Percentiles rank a stretch among this genome's conserved stretches.
phyloP scores from a whole-genome alignment of 2,113 vertebrate genomes.

The Megaptera novaeangliae region DNA sequence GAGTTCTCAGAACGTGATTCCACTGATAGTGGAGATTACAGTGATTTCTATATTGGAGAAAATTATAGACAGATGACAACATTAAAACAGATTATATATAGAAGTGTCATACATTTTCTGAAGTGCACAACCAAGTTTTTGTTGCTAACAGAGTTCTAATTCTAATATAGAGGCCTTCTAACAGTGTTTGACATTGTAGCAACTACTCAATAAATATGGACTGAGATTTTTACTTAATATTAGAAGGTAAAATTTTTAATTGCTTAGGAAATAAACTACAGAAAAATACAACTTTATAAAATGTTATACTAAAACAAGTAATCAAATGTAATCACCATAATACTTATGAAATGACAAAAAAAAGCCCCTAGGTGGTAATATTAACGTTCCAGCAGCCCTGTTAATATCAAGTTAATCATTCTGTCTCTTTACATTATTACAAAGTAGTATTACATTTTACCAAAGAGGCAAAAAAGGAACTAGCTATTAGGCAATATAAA shows the following conservation, averaged over 20 bases:
- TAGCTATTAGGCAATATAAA: neutral
- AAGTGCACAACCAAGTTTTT: neutral
- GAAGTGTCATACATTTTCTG: neutral
- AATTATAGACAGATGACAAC: neutral
- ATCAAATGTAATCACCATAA: neutral
- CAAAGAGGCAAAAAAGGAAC: neutral
- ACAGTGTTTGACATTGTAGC: neutral
- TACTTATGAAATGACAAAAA: neutral
- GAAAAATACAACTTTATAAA: slow-evolving; percentile 15
- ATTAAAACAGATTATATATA: neutral
- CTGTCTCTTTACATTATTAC: neutral
- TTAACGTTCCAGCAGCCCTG: neutral
- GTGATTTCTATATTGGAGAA: neutral
- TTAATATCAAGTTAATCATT: slow-evolving; percentile 3
- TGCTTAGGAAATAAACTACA: slow-evolving; percentile 12
- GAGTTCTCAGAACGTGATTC: neutral
- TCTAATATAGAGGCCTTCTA: neutral
- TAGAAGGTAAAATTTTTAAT: slow-evolving; percentile 17
- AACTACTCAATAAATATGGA: neutral
- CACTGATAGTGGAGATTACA: neutral
- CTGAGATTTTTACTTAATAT: neutral
- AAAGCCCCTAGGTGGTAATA: neutral
- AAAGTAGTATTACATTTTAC: neutral
- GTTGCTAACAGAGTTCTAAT: neutral
- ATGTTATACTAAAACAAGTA: neutral